These are phyloP conservation scores for Gastracanthus pulcherrimus DNA, from an alignment of 2,888 invertebrate genomes.

Conservation along the genomic window DNA sequence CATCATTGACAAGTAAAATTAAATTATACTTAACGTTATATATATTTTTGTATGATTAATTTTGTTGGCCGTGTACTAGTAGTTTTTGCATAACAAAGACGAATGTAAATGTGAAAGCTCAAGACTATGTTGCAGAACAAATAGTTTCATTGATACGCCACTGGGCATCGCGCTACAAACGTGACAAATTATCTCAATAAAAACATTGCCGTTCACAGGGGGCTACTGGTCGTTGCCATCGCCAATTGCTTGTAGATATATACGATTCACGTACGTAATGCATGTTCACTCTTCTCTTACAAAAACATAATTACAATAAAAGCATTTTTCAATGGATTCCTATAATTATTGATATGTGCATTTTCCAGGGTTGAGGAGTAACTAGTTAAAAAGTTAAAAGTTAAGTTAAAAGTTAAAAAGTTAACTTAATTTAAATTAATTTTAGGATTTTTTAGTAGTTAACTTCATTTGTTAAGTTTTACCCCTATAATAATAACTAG, in stretches of 20 bases:
- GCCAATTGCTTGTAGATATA: neutral
- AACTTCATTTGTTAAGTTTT: too few species aligned
- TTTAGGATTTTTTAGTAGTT: too few species aligned
- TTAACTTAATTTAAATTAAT: too few species aligned
- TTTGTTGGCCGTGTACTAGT: too few species aligned
- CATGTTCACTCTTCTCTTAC: neutral
- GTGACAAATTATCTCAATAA: slow-evolving; percentile 49
- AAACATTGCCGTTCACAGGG: slow-evolving; percentile 30
- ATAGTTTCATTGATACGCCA: slow-evolving; percentile 24
- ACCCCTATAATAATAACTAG: too few species aligned
- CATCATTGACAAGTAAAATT: too few species aligned
- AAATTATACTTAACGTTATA: too few species aligned
- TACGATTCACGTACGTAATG: neutral
- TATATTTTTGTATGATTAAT: too few species aligned
- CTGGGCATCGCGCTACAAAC: neutral
- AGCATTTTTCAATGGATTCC: neutral
- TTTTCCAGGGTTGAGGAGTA: too few species aligned
- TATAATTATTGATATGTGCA: too few species aligned
- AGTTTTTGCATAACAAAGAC: neutral
- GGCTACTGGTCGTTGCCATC: slow-evolving; percentile 4
- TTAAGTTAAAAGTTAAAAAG: too few species aligned
- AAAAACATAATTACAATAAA: neutral
- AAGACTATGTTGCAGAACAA: neutral
- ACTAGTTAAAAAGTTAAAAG: too few species aligned
- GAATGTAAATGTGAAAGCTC: neutral